Conservation (phyloP, 2,113 vertebrate genomes). For the Lagopus muta region DNA sequence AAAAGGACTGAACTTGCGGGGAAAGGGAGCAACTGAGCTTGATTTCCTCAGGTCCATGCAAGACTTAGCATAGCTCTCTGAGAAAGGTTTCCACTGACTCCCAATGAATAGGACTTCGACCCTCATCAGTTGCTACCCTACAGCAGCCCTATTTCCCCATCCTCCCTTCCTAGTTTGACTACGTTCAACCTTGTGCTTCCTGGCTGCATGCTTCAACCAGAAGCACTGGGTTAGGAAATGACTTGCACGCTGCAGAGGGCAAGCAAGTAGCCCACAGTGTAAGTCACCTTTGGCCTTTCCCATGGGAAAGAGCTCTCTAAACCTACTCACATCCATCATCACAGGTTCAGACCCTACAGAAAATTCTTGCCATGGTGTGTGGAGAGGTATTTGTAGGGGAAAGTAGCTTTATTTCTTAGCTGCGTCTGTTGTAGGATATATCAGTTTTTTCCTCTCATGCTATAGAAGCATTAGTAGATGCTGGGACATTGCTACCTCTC, state of each 20-base stretch:
- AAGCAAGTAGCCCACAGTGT: background rate
- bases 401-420: background rate
- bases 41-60: background rate
- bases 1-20: background rate
- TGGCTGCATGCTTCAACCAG: fast-evolving
- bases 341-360: background rate
- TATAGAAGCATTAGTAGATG: background rate
- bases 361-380: fast-evolving
- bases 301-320: constrained; percentile 66
- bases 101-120: background rate
- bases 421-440: background rate
- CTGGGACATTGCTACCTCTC: background rate
- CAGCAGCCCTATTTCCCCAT: background rate
- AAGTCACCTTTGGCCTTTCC: constrained; percentile 56
- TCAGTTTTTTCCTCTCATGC: background rate
- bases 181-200: background rate
- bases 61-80: background rate
- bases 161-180: background rate
- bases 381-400: background rate
- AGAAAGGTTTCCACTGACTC: background rate
- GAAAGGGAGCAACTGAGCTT: background rate
- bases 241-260: constrained; percentile 4
- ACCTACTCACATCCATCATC: constrained; percentile 27
- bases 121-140: background rate
- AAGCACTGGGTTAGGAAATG: constrained; percentile 21